phyloP scores from a whole-genome alignment of 2,888 invertebrate species.

The Atherix ibis region DNA sequence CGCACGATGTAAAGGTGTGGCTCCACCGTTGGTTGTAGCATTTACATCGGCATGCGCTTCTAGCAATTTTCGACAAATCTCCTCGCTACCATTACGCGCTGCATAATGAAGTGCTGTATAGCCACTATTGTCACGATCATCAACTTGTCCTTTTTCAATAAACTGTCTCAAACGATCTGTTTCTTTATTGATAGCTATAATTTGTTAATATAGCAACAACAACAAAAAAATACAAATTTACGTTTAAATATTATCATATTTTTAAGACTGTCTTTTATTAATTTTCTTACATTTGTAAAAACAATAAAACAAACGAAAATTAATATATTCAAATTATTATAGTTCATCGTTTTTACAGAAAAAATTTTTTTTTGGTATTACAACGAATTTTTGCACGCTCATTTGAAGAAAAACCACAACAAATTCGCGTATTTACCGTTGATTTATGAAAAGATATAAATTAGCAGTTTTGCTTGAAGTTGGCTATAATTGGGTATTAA shows the following conservation, averaged over 20 bases:
- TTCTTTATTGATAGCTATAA: slow-evolving; percentile 59
- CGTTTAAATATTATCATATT: not conserved
- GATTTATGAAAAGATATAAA: too few relatives aligned
- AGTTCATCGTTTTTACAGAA: too few relatives aligned
- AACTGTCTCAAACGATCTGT: slow-evolving; percentile 43
- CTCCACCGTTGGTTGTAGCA: slow-evolving; percentile 59
- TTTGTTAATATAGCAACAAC: slow-evolving; percentile 1
- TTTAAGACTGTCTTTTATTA: not conserved
- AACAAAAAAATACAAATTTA: slow-evolving; percentile 1
- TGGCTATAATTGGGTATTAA: too few relatives aligned
- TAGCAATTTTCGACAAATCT: slow-evolving; percentile 53
- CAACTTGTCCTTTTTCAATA: slow-evolving; percentile 41
- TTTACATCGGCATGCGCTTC: slow-evolving; percentile 55
- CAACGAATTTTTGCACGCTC: too few relatives aligned
- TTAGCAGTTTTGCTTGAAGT: too few relatives aligned
- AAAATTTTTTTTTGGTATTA: too few relatives aligned
- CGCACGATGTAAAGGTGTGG: slow-evolving; percentile 72
- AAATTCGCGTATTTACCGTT: too few relatives aligned
- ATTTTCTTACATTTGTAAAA: not conserved
- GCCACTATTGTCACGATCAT: slow-evolving; percentile 55
- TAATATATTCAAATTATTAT: too few relatives aligned
- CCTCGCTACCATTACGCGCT: slow-evolving; percentile 57
- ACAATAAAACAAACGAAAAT: too few relatives aligned
- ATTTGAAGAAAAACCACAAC: too few relatives aligned
- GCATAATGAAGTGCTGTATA: slow-evolving; percentile 86